Evolutionary conservation across 92 coral and sea anemone species (phyloP).

Genomic region (Montipora capitata): DNA sequence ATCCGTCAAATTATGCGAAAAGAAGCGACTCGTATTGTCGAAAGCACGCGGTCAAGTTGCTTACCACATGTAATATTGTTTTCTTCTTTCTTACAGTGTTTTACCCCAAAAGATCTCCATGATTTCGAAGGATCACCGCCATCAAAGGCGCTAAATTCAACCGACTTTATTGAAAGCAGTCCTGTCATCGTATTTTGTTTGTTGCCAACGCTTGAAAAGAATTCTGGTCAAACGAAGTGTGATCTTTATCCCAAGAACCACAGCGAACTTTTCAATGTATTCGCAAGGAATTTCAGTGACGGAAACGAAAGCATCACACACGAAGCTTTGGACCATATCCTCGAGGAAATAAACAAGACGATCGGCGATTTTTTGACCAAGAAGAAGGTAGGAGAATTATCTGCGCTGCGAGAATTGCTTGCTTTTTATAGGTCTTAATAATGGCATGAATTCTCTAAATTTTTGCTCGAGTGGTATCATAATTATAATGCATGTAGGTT

Average conservation of each 20-base stretch:
- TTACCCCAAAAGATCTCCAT: slow-evolving; percentile 49
- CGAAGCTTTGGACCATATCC: slow-evolving; percentile 58
- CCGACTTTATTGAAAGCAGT: slow-evolving; percentile 51
- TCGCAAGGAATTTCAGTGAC: slow-evolving; percentile 52
- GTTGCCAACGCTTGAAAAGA: slow-evolving; percentile 68
- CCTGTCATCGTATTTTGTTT: slow-evolving; percentile 67
- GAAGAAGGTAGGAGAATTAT: slow-evolving; percentile 37
- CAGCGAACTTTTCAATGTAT: slow-evolving; percentile 72
- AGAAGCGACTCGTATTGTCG: background rate
- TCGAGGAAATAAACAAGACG: slow-evolving; percentile 62
- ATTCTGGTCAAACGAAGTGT: slow-evolving; percentile 56
- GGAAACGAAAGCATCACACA: slow-evolving; percentile 39
- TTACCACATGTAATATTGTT: background rate
- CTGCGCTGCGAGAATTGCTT: background rate
- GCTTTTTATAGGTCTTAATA: too few species aligned
- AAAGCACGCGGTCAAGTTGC: background rate
- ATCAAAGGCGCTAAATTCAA: slow-evolving; percentile 42
- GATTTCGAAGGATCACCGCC: background rate
- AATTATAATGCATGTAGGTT: too few species aligned
- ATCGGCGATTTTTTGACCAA: slow-evolving; percentile 44
- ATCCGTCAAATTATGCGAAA: too few species aligned
- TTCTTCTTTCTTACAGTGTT: slow-evolving; percentile 48
- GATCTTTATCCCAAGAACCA: slow-evolving; percentile 40
- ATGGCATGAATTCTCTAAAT: too few species aligned
- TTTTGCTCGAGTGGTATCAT: too few species aligned